These are phyloP conservation scores for Diabrotica virgifera DNA, from an alignment of 1,140 invertebrate genomes.

Conservation along the genomic window DNA sequence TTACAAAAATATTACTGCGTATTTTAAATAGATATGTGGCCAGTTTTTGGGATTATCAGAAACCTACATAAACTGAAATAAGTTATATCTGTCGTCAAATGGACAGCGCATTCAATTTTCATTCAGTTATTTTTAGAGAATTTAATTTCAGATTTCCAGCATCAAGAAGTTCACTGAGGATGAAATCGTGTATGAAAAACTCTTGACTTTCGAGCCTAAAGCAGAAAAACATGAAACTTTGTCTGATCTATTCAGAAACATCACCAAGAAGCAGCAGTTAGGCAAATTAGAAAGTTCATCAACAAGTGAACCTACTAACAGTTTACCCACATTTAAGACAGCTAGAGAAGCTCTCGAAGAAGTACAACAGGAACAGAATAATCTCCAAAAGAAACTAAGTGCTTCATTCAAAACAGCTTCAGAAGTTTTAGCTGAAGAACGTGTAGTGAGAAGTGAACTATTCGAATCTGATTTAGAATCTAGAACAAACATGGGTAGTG, in stretches of 20 bases:
- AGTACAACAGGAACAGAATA: not conserved
- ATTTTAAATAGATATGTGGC: not conserved
- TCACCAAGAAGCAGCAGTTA: slow-evolving; percentile 37
- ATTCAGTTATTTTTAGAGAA: slow-evolving; percentile 38
- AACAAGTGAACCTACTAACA: not conserved
- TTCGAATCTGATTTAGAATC: slow-evolving; percentile 3
- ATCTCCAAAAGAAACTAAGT: slow-evolving; percentile 13
- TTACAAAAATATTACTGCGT: not conserved
- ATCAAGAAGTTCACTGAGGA: slow-evolving; percentile 47
- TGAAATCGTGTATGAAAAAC: slow-evolving; percentile 38
- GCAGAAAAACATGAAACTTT: slow-evolving; percentile 49
- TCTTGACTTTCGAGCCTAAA: slow-evolving; percentile 47
- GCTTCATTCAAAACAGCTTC: slow-evolving; percentile 23
- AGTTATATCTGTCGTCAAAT: slow-evolving; percentile 5
- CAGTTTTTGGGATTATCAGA: no score
- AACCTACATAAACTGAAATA: no score
- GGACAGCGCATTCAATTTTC: slow-evolving; percentile 20
- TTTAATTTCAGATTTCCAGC: slow-evolving; percentile 45
- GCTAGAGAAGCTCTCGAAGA: slow-evolving; percentile 31
- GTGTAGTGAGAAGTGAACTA: slow-evolving; percentile 24
- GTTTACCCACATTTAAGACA: slow-evolving; percentile 26
- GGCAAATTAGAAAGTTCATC: slow-evolving; percentile 14
- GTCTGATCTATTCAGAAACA: slow-evolving; percentile 47
- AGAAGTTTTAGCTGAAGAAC: slow-evolving; percentile 13
- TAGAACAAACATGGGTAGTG: slow-evolving; percentile 5